phyloP scores from a whole-genome alignment of 1,140 invertebrate species.

The Trissolcus basalis region DNA sequence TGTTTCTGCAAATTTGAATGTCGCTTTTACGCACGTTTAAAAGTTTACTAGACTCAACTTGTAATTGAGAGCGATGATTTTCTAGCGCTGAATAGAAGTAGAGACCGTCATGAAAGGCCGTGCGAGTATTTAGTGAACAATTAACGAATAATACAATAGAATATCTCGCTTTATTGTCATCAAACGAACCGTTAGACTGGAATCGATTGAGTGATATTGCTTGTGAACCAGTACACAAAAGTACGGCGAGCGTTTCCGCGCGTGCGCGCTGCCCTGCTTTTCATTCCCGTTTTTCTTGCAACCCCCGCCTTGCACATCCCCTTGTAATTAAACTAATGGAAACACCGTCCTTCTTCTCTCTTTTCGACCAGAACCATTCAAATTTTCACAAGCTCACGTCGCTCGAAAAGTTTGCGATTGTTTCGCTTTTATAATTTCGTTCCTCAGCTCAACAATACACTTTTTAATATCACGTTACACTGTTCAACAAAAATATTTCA shows the following conservation, averaged over 20 bases:
- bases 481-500: too few relatives aligned
- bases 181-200: constrained; percentile 51
- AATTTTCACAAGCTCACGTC: neutral
- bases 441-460: too few relatives aligned
- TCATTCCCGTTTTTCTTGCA: constrained; percentile 35
- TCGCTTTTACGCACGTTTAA: too few relatives aligned
- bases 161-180: constrained; percentile 47
- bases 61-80: constrained; percentile 1
- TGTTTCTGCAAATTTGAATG: too few relatives aligned
- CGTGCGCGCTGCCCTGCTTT: constrained; percentile 39
- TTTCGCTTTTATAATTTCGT: neutral
- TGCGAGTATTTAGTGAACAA: constrained; percentile 41
- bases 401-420: neutral
- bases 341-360: constrained; percentile 33
- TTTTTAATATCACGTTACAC: too few relatives aligned
- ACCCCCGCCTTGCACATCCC: constrained; percentile 22
- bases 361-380: neutral
- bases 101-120: constrained; percentile 17
- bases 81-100: constrained; percentile 2
- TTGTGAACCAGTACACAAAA: constrained; percentile 37
- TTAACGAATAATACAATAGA: constrained; percentile 47
- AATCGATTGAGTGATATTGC: constrained; percentile 53
- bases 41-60: too few relatives aligned
- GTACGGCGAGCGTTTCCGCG: constrained; percentile 23
- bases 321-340: constrained; percentile 73